Evolutionary conservation across 1,140 invertebrate species (phyloP).

Genomic region (Brachionus paranguensis): DNA sequence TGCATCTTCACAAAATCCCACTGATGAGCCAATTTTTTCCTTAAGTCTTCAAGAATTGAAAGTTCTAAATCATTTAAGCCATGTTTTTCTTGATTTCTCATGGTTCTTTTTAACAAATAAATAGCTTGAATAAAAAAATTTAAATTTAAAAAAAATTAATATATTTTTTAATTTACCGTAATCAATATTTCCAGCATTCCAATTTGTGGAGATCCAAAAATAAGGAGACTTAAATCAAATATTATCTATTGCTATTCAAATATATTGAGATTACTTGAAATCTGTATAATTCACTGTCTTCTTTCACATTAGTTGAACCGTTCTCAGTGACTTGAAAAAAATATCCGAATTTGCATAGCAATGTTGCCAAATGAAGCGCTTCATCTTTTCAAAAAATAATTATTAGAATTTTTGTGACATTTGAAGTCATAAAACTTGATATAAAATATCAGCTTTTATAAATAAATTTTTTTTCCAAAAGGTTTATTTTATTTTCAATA

Average conservation of each 20-base stretch:
- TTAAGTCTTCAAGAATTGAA: slow-evolving; percentile 11
- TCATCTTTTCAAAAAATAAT: neutral
- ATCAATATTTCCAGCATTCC: slow-evolving; percentile 1
- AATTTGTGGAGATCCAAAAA: slow-evolving; percentile 38
- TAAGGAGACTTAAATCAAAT: slow-evolving; percentile 21
- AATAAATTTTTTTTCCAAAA: too few species aligned
- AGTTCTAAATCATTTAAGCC: slow-evolving; percentile 16
- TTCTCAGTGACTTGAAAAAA: slow-evolving; percentile 30
- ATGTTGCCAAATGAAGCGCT: slow-evolving; percentile 19
- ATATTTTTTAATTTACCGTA: neutral
- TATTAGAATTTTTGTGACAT: neutral
- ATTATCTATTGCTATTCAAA: neutral
- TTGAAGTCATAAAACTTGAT: neutral
- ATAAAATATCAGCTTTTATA: neutral
- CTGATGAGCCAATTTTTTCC: slow-evolving; percentile 35
- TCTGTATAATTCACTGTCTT: slow-evolving; percentile 26
- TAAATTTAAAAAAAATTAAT: neutral
- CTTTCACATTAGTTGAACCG: neutral
- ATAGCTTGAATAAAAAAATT: slow-evolving; percentile 6
- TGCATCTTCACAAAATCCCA: slow-evolving; percentile 38
- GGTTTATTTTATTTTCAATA: too few species aligned
- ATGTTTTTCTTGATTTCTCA: slow-evolving; percentile 36
- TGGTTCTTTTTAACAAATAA: slow-evolving; percentile 33
- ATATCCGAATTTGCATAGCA: slow-evolving; percentile 30
- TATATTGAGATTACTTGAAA: slow-evolving; percentile 14